Evolutionary conservation across 1,140 invertebrate genomes (phyloP).

Genomic region (Lasioglossum baleicum): DNA sequence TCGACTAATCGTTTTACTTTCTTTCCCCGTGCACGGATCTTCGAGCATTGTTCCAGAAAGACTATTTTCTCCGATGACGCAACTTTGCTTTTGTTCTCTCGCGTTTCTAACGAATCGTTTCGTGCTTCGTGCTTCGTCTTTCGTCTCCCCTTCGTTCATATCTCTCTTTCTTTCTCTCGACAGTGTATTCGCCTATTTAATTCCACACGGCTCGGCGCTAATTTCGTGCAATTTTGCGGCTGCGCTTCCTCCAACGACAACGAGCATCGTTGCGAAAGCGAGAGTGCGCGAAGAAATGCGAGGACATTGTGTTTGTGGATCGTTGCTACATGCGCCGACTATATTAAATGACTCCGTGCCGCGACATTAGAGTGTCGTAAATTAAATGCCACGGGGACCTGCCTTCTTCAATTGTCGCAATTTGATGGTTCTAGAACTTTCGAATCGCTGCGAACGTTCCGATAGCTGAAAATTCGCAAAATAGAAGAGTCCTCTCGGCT

Average conservation of each 20-base stretch:
- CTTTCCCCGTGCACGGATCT: background rate
- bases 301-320: background rate
- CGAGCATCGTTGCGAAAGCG: background rate
- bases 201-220: background rate
- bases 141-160: too few relatives aligned
- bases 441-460: too few relatives aligned
- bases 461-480: too few relatives aligned
- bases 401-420: too few relatives aligned
- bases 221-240: background rate
- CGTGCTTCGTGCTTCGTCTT: background rate
- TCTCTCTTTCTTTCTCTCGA: too few relatives aligned
- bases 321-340: background rate
- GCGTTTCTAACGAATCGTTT: background rate
- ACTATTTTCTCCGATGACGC: conserved; percentile 22
- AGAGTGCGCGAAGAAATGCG: background rate
- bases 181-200: conserved; percentile 1
- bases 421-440: too few relatives aligned
- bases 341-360: too few relatives aligned
- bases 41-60: background rate
- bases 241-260: background rate
- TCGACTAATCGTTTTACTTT: background rate
- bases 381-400: too few relatives aligned
- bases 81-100: background rate
- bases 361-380: too few relatives aligned
- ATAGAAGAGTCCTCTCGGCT: too few relatives aligned